A percentile compares a stretch with the other conserved stretches of the same genome.
Evolutionary conservation across 2,888 invertebrate genomes (phyloP).

Genomic region (Himalopsyche japonica): DNA sequence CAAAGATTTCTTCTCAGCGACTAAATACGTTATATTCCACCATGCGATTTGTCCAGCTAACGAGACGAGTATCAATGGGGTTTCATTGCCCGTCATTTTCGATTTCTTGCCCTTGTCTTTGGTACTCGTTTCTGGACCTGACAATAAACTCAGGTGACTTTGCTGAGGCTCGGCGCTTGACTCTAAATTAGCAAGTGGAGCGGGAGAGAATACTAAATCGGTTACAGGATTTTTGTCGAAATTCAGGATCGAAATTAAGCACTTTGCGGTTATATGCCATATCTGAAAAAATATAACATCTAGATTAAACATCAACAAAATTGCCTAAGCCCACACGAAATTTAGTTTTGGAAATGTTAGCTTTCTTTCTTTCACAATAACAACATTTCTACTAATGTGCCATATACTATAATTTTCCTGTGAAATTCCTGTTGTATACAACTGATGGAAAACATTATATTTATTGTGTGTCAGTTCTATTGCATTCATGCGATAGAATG

Average conservation of each 20-base stretch:
- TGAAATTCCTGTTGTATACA: no score
- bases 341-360: no score
- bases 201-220: slow-evolving; percentile 59
- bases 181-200: not conserved
- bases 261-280: slow-evolving; percentile 55
- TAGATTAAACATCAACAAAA: no score
- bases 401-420: no score
- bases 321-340: no score
- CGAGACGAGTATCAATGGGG: slow-evolving; percentile 59
- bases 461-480: no score
- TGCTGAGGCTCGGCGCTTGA: not conserved
- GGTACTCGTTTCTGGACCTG: not conserved
- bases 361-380: no score
- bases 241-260: slow-evolving; percentile 51
- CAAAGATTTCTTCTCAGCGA: slow-evolving; percentile 39
- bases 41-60: slow-evolving; percentile 63
- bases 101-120: not conserved
- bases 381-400: no score
- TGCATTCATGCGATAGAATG: no score
- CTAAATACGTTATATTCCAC: slow-evolving; percentile 59
- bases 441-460: no score
- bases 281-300: slow-evolving; percentile 47
- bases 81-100: slow-evolving; percentile 44
- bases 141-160: not conserved
- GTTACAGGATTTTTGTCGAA: slow-evolving; percentile 61